These are phyloP conservation scores for Rissa tridactyla DNA, from an alignment of 2,113 vertebrate species.

Conservation along the genomic window DNA sequence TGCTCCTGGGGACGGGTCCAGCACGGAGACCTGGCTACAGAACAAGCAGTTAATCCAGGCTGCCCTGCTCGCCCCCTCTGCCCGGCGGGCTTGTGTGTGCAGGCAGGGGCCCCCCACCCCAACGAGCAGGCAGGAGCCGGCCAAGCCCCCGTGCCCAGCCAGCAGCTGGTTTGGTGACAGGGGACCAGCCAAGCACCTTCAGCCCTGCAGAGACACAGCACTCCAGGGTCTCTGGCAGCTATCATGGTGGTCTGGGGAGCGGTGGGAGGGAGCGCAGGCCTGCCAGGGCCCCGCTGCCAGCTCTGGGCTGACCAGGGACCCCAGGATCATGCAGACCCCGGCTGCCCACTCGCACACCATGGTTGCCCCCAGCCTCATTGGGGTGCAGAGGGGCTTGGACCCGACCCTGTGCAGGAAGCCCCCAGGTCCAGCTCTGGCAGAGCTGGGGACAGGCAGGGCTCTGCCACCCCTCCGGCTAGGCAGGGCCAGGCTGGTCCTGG, in stretches of 20 bases:
- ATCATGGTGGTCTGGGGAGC: rapidly evolving
- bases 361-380: rapidly evolving
- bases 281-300: neutral
- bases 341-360: neutral
- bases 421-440: neutral
- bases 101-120: neutral
- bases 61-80: rapidly evolving
- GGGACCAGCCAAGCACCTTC: neutral
- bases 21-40: constrained; percentile 68
- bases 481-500: neutral
- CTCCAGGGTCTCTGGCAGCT: neutral
- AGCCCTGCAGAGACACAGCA: neutral
- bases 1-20: constrained; percentile 11
- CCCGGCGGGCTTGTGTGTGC: neutral
- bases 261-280: neutral
- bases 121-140: neutral
- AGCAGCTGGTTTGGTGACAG: neutral
- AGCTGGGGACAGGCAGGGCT: neutral
- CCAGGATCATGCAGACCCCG: neutral
- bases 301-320: neutral
- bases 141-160: neutral
- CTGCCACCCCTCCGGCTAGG: neutral
- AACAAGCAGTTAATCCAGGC: constrained; percentile 43
- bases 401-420: rapidly evolving
- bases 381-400: neutral